A percentile compares a stretch with the other conserved stretches of the same genome.
Evolutionary conservation across 1,140 invertebrate species (phyloP).

Genomic region (Rhagoletis pomonella): DNA sequence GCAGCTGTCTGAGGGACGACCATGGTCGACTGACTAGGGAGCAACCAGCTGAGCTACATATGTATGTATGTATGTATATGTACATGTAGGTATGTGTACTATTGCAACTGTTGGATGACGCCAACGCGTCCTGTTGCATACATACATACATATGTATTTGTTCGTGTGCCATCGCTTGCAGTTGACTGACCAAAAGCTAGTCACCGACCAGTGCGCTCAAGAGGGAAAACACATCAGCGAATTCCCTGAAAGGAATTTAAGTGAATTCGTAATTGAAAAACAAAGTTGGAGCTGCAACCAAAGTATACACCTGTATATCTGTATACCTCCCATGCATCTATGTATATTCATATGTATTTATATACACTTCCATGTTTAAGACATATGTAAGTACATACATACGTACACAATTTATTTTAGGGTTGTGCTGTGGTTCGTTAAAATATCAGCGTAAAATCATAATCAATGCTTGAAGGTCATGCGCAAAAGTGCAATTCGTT

Average conservation of each 20-base stretch:
- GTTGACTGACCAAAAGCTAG: conserved; percentile 31
- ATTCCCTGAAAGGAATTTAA: not conserved
- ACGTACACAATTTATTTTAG: not conserved
- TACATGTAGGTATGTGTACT: too few relatives aligned
- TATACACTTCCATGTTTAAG: not conserved
- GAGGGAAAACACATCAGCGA: not conserved
- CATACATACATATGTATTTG: not conserved
- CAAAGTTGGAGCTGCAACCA: not conserved
- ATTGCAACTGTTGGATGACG: not conserved
- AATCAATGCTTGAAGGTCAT: conserved; percentile 49
- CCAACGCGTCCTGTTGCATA: conserved; percentile 21
- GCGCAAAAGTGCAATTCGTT: conserved; percentile 31
- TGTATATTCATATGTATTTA: not conserved
- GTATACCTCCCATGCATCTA: not conserved
- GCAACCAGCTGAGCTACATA: not conserved
- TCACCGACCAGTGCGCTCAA: not conserved
- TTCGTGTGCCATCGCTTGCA: conserved; percentile 13
- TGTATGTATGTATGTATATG: too few relatives aligned
- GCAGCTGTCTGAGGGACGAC: not conserved
- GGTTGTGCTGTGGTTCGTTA: not conserved
- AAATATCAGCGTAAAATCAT: conserved; percentile 5
- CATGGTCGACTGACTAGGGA: not conserved
- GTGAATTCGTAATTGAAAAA: not conserved
- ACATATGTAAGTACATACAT: not conserved
- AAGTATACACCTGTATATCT: not conserved